Base-by-base conservation (phyloP, 2,113 vertebrate genomes). In the Saguinus imperator region DNA sequence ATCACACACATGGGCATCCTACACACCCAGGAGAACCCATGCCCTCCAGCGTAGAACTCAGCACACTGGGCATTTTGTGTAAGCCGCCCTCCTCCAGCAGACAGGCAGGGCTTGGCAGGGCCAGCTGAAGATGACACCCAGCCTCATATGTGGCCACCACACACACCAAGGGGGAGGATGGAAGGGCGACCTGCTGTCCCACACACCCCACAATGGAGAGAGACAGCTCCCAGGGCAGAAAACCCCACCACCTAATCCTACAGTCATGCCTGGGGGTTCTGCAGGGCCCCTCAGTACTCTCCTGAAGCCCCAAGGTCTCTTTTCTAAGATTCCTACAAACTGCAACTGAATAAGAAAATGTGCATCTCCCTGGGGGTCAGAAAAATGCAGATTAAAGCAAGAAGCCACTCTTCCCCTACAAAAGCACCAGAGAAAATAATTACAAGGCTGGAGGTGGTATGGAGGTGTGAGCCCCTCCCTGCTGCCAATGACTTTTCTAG, bases 11-110 rank as follows among this genome's bases (percentile, higher is more conserved):
- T 8, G n/a, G 1, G 12, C 25, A 2, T 76, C 20, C 55, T 2
- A 0, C 8, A 37, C 1, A 4, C 79, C 4, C 0, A 0, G 10
- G 43, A 29, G 20, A 45, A 27, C 20, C 12, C 18, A 0, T 1
- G 2, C 3, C 73, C 43, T 17, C 25, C 4, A 37, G 52, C 29
- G 3, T 1, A 18, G 20, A 25, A 27, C 43, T n/a, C 35, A 12
- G 52, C 64, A 81, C 64, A 37, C 4, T 2, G 23, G 50, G 48
- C 11, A 27, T 8, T 50, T 1, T 35, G 52, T 13, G 14, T 10
- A 43, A 37, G 76, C 5, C 0, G 8, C 27, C 17, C 55, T 82
- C 66, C 57, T 55, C 25, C 27, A 25, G 57, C 57, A 76, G 7
- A 68, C 0, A 5, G 13, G 35, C 13, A 32, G 64, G 43, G 23